Evolutionary conservation across 2,113 vertebrate genomes (phyloP).

Genomic region (Sakesphorus luctuosus): DNA sequence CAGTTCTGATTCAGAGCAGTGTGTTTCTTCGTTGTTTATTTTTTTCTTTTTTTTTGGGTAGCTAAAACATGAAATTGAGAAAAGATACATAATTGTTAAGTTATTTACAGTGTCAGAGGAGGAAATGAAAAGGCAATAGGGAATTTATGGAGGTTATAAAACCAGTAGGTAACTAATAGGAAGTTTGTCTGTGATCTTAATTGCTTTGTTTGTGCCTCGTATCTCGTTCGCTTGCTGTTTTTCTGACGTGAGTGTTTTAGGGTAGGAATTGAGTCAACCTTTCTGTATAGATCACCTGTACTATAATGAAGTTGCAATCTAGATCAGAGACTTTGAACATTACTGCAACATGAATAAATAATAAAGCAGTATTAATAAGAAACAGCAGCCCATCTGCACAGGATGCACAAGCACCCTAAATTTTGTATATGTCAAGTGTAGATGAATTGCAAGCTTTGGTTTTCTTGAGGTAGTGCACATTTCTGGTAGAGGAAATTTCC

Average conservation of each 20-base stretch:
- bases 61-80: neutral
- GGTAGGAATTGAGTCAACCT: neutral
- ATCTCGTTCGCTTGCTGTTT: neutral
- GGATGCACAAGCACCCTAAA: neutral
- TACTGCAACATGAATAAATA: neutral
- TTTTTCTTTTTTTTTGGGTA: neutral
- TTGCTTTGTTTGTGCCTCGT: neutral
- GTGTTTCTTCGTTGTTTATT: neutral
- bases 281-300: neutral
- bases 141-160: neutral
- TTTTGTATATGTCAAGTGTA: neutral
- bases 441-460: neutral
- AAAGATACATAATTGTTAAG: neutral
- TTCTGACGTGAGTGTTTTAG: neutral
- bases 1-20: neutral
- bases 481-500: neutral
- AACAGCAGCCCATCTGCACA: neutral
- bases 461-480: neutral
- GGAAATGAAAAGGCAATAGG: neutral
- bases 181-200: constrained; percentile 1
- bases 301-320: neutral
- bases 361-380: neutral
- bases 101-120: neutral
- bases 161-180: neutral
- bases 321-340: neutral